Base-by-base conservation (phyloP, 64 coral and sea anemone species). In the Catalaphyllia jardinei region DNA sequence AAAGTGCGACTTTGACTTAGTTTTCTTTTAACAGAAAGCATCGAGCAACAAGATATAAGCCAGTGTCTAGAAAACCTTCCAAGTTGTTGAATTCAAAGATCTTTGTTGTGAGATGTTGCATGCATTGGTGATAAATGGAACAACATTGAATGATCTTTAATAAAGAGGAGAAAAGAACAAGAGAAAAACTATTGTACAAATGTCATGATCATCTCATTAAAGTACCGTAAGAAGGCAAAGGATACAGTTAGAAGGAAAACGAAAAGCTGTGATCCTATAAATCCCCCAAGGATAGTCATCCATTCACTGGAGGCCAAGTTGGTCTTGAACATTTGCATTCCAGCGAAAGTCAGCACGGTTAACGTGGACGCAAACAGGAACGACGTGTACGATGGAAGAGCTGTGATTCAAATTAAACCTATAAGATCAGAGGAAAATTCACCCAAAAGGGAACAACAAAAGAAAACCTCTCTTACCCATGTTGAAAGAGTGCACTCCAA, bases 271-370 rank as follows among this genome's bases (percentile, higher is more conserved):
- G 97, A 95, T 19, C 97, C 97, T 69, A 93, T 38, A 82, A 99
- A 99, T 67, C 97, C 97, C 52, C 97, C 97, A 10, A 99, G 69
- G 54, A 99, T 99, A 1, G 97, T 99, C 93, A 95, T 95, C 97
- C 97, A 99, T 86, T 99, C 94, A 17, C 84, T 93, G 31, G 91
- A 82, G 11, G 91, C 97, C 72, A 99, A 88, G 75, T 93, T 94
- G 15, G 82, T 87, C 86, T 99, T 99, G 85, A 99, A 99, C 78
- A 93, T 93, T 95, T 95, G 94, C 97, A 99, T 99, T 60, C 86
- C 87, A 67, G 97, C 93, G 60, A 95, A 99, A 10, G 93, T 99
- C 62, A 99, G 77, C 20, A 95, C 97, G 19, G 97, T 95, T 39
- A 99, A 42, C 13, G 91, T 95, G 64, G 97, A 77, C 38, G 97